Percentiles rank a stretch among this genome's conserved stretches.
These are phyloP conservation scores for Plebejus melissa DNA, from an alignment of 2,888 invertebrate genomes.

Conservation along the genomic window DNA sequence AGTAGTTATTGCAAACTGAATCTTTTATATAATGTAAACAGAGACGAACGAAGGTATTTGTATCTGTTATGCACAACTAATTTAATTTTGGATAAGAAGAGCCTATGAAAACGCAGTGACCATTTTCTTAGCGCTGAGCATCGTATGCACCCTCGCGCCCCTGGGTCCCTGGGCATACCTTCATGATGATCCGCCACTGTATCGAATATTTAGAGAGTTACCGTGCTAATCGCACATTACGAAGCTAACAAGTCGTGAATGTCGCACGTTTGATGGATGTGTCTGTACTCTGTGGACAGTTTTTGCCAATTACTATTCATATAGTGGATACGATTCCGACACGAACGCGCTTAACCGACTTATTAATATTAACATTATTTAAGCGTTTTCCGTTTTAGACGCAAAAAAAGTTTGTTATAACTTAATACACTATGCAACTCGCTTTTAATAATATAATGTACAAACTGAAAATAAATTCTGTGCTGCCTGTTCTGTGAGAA, in stretches of 20 bases:
- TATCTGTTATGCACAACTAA: no score
- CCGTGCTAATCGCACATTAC: slow-evolving; percentile 10
- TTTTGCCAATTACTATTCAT: slow-evolving; percentile 24
- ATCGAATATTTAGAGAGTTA: slow-evolving; percentile 1
- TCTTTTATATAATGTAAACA: no score
- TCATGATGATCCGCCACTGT: neutral
- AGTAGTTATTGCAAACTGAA: no score
- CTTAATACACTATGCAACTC: neutral
- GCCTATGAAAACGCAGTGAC: no score
- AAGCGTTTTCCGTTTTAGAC: neutral
- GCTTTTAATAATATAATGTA: no score
- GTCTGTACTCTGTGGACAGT: neutral
- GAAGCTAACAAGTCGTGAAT: slow-evolving; percentile 7
- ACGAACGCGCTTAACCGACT: slow-evolving; percentile 13
- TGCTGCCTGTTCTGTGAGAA: no score
- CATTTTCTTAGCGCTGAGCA: no score
- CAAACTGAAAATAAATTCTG: no score
- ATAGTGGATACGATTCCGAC: neutral
- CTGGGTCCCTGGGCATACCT: neutral
- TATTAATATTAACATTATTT: neutral
- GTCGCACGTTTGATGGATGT: slow-evolving; percentile 15
- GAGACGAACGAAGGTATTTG: no score
- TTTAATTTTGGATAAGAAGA: no score
- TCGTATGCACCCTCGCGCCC: neutral
- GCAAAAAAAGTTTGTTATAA: neutral